Base-by-base conservation (phyloP, 2,797 vertebrate genomes). In the Lithobates sylvaticus region DNA sequence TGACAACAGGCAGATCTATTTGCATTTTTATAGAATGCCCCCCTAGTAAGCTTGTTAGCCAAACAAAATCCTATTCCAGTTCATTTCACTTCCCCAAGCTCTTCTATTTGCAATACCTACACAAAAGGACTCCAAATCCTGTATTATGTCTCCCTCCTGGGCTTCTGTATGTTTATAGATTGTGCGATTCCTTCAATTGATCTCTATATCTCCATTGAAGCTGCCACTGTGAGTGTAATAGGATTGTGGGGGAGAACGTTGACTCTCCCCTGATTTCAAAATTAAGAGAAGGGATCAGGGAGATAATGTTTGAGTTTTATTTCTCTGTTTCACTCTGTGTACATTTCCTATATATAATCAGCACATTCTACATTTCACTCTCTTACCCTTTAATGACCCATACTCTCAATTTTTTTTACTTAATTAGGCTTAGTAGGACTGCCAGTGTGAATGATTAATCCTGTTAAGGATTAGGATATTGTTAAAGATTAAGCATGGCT, bases 61-160 rank as follows among this genome's bases (percentile, higher is more conserved):
- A 67, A 29, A 26, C 10, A 67, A 67, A 67, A 29, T 26, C 65
- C 65, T 29, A 26, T 67, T 29, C 65, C 27, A 29, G 2, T 67
- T 67, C 3, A 27, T 67, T 67, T 26, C 27, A 29, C n/a, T 74
- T 44, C 54, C n/a, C 4, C 34, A 27, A 74, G n/a, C 21, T 44
- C 72, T n/a, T 26, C n/a, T 16, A 44, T 23, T 42, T 42, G 18
- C 23, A 44, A 34, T 34, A 39, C 3, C 27, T 23, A 27, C 32
- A 34, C 29, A 42, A 34, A 34, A 42, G 70, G 32, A 34, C 32
- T 71, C 16, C 21, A 21, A 42, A 72, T 39, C 70, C 27, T 12
- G 36, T 36, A 42, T 42, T 42, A 72, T 72, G 32, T 72, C 36
- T 72, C 70, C 36, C 70, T 39, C 29, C 34, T 72, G 70, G 70